phyloP scores from a whole-genome alignment of 2,113 vertebrate genomes.

The Paramisgurnus dabryanus region DNA sequence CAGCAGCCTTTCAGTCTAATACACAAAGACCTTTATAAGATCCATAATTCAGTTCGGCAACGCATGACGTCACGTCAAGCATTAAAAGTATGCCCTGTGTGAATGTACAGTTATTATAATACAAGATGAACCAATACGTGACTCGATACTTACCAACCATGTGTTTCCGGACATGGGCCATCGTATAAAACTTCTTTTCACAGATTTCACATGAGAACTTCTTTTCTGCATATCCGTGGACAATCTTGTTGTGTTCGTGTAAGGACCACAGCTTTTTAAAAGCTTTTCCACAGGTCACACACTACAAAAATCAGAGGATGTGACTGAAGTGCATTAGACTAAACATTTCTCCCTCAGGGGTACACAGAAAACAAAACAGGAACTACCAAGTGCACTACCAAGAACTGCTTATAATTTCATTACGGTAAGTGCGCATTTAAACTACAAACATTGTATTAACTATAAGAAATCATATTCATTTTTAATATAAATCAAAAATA shows the following conservation, averaged over 20 bases:
- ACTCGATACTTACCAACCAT: slow-evolving; percentile 90
- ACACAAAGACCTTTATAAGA: too few relatives aligned
- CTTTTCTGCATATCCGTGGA: slow-evolving; percentile 91
- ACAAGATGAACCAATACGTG: not conserved
- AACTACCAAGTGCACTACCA: not conserved
- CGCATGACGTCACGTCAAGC: too few relatives aligned
- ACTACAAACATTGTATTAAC: not conserved
- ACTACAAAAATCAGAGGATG: slow-evolving; percentile 70
- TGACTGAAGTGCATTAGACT: slow-evolving; percentile 9
- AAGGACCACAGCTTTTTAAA: slow-evolving; percentile 97
- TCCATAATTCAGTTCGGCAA: too few relatives aligned
- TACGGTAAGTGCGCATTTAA: slow-evolving; percentile 27
- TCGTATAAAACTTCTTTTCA: slow-evolving; percentile 96
- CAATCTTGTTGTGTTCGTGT: slow-evolving; percentile 93
- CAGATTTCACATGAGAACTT: slow-evolving; percentile 96
- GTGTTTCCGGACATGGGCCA: slow-evolving; percentile 97
- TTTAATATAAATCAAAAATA: too few relatives aligned
- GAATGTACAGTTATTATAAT: too few relatives aligned
- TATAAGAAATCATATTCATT: not conserved
- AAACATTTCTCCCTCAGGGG: not conserved
- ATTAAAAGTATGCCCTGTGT: too few relatives aligned
- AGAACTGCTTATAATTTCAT: not conserved
- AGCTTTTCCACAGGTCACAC: slow-evolving; percentile 89
- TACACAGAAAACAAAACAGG: not conserved
- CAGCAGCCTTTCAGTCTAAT: too few relatives aligned